These are phyloP conservation scores for Cyrtorhinus lividipennis DNA, from an alignment of 1,140 invertebrate species.

Conservation along the genomic window DNA sequence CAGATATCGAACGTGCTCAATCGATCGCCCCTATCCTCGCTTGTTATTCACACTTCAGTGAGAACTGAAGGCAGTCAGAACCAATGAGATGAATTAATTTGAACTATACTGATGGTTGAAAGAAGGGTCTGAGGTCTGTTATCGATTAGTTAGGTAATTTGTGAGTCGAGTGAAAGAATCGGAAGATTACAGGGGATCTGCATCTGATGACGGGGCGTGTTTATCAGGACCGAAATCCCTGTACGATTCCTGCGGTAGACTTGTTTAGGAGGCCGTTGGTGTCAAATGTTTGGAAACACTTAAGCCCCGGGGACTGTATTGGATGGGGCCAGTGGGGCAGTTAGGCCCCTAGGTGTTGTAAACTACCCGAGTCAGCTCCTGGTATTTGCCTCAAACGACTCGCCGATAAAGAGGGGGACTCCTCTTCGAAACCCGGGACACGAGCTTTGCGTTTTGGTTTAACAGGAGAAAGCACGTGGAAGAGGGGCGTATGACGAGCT, in stretches of 20 bases:
- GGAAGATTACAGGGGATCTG: background rate
- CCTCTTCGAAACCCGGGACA: background rate
- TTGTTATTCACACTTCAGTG: too few relatives aligned
- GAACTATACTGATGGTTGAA: too few relatives aligned
- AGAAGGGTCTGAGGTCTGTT: too few relatives aligned
- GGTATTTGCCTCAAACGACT: conserved; percentile 12
- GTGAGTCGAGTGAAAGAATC: background rate
- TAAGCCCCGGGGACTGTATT: background rate
- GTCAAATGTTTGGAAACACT: conserved; percentile 8
- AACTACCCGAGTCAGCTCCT: conserved; percentile 8
- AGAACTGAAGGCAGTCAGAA: too few relatives aligned
- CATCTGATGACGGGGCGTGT: background rate
- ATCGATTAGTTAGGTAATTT: background rate
- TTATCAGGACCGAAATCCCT: background rate
- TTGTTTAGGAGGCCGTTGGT: conserved; percentile 5
- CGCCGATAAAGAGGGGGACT: conserved; percentile 5
- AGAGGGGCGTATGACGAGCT: background rate
- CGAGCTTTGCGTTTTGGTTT: background rate
- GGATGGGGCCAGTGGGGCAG: conserved; percentile 2
- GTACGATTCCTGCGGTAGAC: conserved; percentile 1
- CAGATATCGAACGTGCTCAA: too few relatives aligned
- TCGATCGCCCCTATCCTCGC: too few relatives aligned
- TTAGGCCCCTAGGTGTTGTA: conserved; percentile 7
- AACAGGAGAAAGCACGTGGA: too few relatives aligned
- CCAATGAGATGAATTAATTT: too few relatives aligned